Evolutionary conservation across 2,113 vertebrate species (phyloP).

Genomic region (Oryzias curvinotus): DNA sequence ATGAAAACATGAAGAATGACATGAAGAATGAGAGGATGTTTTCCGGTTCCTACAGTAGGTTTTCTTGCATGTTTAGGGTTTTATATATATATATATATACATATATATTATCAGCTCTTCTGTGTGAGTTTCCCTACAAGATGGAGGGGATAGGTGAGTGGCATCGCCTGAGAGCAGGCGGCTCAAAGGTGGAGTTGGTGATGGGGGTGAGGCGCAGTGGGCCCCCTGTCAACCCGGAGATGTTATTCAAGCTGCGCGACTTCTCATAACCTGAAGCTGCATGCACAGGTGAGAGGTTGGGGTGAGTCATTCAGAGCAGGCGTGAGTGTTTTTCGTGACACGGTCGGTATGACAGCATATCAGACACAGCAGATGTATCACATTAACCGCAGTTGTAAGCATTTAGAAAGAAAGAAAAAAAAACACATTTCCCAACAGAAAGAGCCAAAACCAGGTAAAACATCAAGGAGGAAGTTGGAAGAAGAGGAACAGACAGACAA

Average conservation of each 20-base stretch:
- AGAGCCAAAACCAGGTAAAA: constrained; percentile 56
- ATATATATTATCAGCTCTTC: too few species aligned
- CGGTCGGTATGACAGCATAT: constrained; percentile 50
- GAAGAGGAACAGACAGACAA: constrained; percentile 63
- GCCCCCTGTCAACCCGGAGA: constrained; percentile 86
- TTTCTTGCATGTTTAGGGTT: too few species aligned
- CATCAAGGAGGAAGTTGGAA: constrained; percentile 60
- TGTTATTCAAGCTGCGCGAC: constrained; percentile 93
- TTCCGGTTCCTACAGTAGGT: too few species aligned
- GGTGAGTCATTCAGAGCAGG: constrained; percentile 13
- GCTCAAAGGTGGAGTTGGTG: constrained; percentile 79
- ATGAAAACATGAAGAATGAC: too few species aligned
- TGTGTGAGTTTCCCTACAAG: constrained; percentile 72
- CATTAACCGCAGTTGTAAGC: constrained; percentile 61
- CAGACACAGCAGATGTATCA: constrained; percentile 51
- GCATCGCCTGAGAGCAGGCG: constrained; percentile 83
- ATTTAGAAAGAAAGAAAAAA: constrained; percentile 50
- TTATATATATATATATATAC: too few species aligned
- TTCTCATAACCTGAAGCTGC: constrained; percentile 87
- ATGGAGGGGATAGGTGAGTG: constrained; percentile 90
- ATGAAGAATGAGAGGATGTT: too few species aligned
- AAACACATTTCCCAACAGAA: constrained; percentile 29
- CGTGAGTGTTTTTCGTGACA: constrained; percentile 24
- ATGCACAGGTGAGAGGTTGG: constrained; percentile 27
- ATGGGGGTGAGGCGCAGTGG: constrained; percentile 86